A percentile compares a stretch with the other conserved stretches of the same genome.
phyloP scores from a whole-genome alignment of 2,797 vertebrate species.

The Rhincodon typus region DNA sequence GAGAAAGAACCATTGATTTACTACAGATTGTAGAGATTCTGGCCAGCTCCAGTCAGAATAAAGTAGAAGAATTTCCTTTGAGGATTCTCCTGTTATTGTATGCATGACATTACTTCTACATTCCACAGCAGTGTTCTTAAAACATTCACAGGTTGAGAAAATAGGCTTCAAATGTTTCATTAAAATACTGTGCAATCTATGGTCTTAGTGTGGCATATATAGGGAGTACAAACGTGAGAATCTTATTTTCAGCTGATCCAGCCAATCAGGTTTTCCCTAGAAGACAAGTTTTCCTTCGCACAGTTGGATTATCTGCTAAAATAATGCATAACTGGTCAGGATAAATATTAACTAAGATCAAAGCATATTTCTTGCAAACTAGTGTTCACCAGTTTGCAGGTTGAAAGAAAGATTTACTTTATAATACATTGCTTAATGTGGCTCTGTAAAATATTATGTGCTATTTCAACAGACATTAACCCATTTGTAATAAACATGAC shows the following conservation, averaged over 20 bases:
- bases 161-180: neutral
- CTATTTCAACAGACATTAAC: neutral
- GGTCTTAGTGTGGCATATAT: neutral
- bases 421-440: neutral
- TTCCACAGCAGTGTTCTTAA: neutral
- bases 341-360: neutral
- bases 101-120: neutral
- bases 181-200: neutral
- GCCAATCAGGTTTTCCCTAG: neutral
- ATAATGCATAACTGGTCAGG: neutral
- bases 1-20: slow-evolving; percentile 13
- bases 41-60: slow-evolving; percentile 3
- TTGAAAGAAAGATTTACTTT: neutral
- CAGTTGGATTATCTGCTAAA: neutral
- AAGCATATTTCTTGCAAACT: no score
- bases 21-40: neutral
- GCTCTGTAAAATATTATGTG: neutral
- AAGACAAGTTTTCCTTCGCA: neutral
- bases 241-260: neutral
- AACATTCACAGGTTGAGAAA: neutral
- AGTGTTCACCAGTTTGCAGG: neutral
- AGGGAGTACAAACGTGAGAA: neutral
- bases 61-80: slow-evolving; percentile 22
- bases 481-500: neutral
- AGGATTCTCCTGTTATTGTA: neutral